Percentiles rank a stretch among this genome's conserved stretches.
Conservation (phyloP, 2,113 vertebrate species). For the Strix uralensis region DNA sequence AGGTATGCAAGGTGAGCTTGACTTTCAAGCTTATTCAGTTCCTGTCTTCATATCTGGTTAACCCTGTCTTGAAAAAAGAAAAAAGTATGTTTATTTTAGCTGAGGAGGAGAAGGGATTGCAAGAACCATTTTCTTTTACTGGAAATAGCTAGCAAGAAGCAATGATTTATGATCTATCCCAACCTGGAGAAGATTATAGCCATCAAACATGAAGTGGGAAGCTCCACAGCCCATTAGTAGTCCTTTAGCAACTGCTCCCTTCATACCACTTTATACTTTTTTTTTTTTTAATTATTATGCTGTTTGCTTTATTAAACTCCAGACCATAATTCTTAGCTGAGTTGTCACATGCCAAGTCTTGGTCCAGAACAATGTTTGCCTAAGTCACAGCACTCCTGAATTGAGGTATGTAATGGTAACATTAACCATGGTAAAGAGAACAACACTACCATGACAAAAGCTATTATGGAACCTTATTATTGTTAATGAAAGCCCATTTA, state of each 20-base stretch:
- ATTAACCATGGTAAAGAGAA: constrained; percentile 52
- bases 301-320: background rate
- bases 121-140: background rate
- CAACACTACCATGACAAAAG: constrained; percentile 33
- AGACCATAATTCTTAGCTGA: background rate
- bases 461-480: constrained; percentile 42
- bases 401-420: background rate
- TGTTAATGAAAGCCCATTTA: constrained; percentile 57
- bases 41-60: background rate
- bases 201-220: background rate
- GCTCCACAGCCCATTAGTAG: background rate
- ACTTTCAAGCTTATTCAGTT: background rate
- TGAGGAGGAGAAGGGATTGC: background rate
- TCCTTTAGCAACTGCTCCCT: background rate
- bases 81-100: background rate
- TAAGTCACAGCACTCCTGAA: background rate
- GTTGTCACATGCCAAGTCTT: background rate
- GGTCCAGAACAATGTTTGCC: background rate
- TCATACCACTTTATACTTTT: no score
- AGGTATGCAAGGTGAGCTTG: background rate
- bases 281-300: background rate
- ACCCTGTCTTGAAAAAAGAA: no score
- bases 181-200: background rate
- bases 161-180: background rate
- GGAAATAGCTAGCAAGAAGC: background rate